These are phyloP conservation scores for Rhodeus uyekii DNA, from an alignment of 2,797 vertebrate genomes.

Conservation along the genomic window DNA sequence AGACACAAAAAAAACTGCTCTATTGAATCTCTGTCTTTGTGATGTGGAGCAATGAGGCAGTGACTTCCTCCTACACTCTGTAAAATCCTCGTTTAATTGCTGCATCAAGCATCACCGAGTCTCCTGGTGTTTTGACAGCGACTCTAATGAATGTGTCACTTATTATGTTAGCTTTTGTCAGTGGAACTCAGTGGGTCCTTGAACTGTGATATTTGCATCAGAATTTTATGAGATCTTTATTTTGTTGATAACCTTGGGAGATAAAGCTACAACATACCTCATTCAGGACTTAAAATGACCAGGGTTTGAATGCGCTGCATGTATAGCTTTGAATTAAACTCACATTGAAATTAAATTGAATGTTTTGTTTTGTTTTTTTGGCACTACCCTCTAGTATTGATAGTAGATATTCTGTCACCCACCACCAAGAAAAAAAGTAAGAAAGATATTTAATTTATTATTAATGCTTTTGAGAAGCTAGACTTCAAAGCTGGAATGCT, in stretches of 20 bases:
- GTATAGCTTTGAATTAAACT: background rate
- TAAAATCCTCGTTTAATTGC: conserved; percentile 28
- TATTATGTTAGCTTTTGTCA: conserved; percentile 30
- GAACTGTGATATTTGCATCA: conserved; percentile 31
- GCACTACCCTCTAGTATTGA: background rate
- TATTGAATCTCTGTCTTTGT: conserved; percentile 21
- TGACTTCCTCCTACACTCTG: conserved; percentile 4
- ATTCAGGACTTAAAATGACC: background rate
- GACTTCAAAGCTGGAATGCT: background rate
- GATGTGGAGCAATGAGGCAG: conserved; percentile 7
- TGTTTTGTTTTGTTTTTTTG: background rate
- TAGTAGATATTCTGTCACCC: background rate
- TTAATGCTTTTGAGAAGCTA: conserved; percentile 1
- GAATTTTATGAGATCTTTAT: conserved; percentile 35
- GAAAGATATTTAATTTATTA: background rate
- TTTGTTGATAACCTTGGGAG: conserved; percentile 13
- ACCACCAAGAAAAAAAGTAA: background rate
- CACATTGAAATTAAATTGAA: background rate
- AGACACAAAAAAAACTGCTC: background rate
- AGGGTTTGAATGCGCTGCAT: background rate
- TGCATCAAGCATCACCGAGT: conserved; percentile 1
- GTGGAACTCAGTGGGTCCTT: conserved; percentile 10
- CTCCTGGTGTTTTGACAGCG: conserved; percentile 35
- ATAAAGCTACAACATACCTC: conserved; percentile 1
- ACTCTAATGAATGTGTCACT: conserved; percentile 35